Conservation (phyloP, 1,140 invertebrate species). For the Dendrolimus punctatus region DNA sequence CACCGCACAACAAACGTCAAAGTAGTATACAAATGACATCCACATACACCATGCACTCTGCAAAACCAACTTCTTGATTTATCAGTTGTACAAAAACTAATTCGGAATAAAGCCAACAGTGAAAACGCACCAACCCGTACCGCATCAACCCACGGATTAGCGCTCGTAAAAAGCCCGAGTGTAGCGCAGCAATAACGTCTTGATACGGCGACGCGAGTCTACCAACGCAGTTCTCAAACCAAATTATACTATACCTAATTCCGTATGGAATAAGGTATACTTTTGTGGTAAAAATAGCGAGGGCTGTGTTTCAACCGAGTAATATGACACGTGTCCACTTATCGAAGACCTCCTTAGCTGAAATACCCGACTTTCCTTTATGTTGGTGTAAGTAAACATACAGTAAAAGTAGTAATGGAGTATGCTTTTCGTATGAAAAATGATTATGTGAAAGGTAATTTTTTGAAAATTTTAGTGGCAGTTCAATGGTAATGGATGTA, state of each 20-base stretch:
- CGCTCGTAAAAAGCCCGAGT: constrained; percentile 51
- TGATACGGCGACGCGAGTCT: constrained; percentile 36
- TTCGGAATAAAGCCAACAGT: constrained; percentile 8
- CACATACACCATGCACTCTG: no score
- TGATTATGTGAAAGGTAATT: no score
- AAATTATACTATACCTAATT: constrained; percentile 10
- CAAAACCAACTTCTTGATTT: no score
- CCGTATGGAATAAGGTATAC: constrained; percentile 2
- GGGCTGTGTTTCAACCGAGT: constrained; percentile 28
- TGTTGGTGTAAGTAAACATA: no score
- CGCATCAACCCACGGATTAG: constrained; percentile 48
- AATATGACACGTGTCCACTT: constrained; percentile 53
- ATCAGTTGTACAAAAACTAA: neutral
- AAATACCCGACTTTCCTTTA: no score
- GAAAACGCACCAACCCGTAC: constrained; percentile 22
- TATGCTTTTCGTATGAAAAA: no score
- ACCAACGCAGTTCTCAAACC: constrained; percentile 5
- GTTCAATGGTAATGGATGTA: no score
- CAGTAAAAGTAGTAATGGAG: no score
- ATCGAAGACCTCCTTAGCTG: constrained; percentile 20
- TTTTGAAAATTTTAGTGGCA: no score
- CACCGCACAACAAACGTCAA: no score
- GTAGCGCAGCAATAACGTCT: constrained; percentile 52
- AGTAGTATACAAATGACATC: no score
- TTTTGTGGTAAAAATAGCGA: constrained; percentile 1